These are phyloP conservation scores for Orius insidiosus DNA, from an alignment of 1,140 invertebrate species.

Conservation along the genomic window DNA sequence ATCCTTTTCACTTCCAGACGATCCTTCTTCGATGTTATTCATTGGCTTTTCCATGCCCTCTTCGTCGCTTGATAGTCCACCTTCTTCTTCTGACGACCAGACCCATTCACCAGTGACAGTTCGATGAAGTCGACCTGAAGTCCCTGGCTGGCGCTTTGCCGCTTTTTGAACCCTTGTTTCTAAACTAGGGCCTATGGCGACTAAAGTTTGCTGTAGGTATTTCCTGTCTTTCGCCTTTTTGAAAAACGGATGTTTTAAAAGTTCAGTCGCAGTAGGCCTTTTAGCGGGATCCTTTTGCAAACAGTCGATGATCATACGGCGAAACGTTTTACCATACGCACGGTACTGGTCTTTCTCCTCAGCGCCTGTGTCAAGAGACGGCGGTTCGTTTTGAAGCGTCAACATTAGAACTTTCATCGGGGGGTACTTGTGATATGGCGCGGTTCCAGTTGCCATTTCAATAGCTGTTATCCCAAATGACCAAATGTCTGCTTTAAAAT, in stretches of 20 bases:
- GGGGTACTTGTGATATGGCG: conserved; percentile 96
- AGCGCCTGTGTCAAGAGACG: conserved; percentile 83
- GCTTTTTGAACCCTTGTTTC: conserved; percentile 80
- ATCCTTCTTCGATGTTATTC: conserved; percentile 32
- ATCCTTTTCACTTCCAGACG: conserved; percentile 36
- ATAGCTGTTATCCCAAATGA: conserved; percentile 97
- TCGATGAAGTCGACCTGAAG: conserved; percentile 78
- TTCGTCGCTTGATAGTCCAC: conserved; percentile 28
- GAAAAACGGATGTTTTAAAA: conserved; percentile 97
- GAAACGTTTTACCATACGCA: conserved; percentile 90
- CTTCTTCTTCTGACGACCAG: conserved; percentile 83
- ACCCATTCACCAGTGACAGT: conserved; percentile 96
- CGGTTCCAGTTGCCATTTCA: conserved; percentile 95
- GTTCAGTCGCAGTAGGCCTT: conserved; percentile 85
- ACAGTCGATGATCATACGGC: conserved; percentile 89
- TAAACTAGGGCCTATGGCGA: conserved; percentile 69
- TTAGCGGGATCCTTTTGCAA: conserved; percentile 89
- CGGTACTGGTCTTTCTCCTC: conserved; percentile 97
- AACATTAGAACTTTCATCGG: conserved; percentile 90
- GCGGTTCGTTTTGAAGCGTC: conserved; percentile 95
- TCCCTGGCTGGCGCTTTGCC: conserved; percentile 67
- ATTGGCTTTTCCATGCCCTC: conserved; percentile 31
- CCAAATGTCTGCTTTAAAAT: conserved; percentile 99
- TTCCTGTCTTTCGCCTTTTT: conserved; percentile 97
- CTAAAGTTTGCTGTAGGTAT: conserved; percentile 78